These are phyloP conservation scores for Troides helena DNA, from an alignment of 2,888 invertebrate genomes.

Conservation along the genomic window DNA sequence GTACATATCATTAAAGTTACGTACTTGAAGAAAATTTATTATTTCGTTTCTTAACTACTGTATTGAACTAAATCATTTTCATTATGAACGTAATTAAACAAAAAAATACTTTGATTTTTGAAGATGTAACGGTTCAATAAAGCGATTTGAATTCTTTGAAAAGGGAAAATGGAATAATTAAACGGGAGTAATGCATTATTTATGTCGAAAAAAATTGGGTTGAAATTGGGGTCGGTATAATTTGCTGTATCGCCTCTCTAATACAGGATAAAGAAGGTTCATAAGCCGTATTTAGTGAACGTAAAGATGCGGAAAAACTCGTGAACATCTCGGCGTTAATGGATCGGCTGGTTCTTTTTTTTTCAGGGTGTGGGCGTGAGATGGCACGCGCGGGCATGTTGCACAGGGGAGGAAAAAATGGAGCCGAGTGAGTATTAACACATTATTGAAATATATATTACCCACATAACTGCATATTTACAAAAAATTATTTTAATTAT, in stretches of 20 bases:
- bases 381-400: slow-evolving; percentile 90
- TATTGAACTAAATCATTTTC: not conserved
- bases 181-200: slow-evolving; percentile 39
- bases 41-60: not conserved
- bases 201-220: slow-evolving; percentile 42
- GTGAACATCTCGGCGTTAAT: slow-evolving; percentile 61
- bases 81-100: slow-evolving; percentile 1
- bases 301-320: slow-evolving; percentile 62
- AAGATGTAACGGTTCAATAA: slow-evolving; percentile 21
- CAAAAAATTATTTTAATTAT: too few species aligned
- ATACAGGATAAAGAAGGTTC: slow-evolving; percentile 50
- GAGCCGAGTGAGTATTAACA: slow-evolving; percentile 83
- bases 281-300: slow-evolving; percentile 59
- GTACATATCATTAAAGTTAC: too few species aligned
- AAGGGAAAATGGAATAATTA: slow-evolving; percentile 32
- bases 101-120: slow-evolving; percentile 11
- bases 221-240: slow-evolving; percentile 40
- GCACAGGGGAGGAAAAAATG: slow-evolving; percentile 87
- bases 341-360: slow-evolving; percentile 66
- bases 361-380: slow-evolving; percentile 82
- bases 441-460: slow-evolving; percentile 1
- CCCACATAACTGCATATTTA: not conserved
- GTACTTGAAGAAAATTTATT: too few species aligned
- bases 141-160: slow-evolving; percentile 34
- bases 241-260: slow-evolving; percentile 51